Percentiles rank a stretch among this genome's conserved stretches.
Conservation (phyloP, 1,140 invertebrate genomes). For the Stratiolaelaps scimitus region DNA sequence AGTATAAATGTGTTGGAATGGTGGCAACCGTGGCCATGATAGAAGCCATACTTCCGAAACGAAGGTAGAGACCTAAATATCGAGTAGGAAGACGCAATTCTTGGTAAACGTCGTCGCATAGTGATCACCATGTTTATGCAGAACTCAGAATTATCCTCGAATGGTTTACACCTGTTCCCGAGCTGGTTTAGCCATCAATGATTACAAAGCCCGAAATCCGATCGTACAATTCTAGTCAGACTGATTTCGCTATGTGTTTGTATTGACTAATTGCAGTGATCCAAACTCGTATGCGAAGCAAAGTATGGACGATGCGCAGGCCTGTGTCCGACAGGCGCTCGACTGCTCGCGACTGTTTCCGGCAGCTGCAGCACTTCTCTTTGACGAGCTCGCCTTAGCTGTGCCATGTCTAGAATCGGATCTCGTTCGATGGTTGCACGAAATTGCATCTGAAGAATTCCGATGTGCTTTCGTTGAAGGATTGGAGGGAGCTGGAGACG, state of each 20-base stretch:
- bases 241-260: no score
- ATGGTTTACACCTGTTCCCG: not conserved
- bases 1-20: constrained; percentile 25
- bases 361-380: constrained; percentile 4
- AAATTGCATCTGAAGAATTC: not conserved
- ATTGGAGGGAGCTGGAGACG: no score
- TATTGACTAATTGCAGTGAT: not conserved
- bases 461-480: not conserved
- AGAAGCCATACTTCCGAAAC: constrained; percentile 2
- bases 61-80: not conserved
- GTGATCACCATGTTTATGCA: not conserved
- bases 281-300: not conserved
- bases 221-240: no score
- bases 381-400: constrained; percentile 2
- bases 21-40: constrained; percentile 9
- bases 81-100: no score
- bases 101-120: no score
- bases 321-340: not conserved
- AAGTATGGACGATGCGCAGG: not conserved
- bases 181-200: no score
- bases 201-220: no score
- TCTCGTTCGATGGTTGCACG: constrained; percentile 1
- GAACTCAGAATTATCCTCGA: not conserved
- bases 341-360: constrained; percentile 1
- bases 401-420: not conserved